phyloP scores from a whole-genome alignment of 2,113 vertebrate species.

The Brachionichthys hirsutus region DNA sequence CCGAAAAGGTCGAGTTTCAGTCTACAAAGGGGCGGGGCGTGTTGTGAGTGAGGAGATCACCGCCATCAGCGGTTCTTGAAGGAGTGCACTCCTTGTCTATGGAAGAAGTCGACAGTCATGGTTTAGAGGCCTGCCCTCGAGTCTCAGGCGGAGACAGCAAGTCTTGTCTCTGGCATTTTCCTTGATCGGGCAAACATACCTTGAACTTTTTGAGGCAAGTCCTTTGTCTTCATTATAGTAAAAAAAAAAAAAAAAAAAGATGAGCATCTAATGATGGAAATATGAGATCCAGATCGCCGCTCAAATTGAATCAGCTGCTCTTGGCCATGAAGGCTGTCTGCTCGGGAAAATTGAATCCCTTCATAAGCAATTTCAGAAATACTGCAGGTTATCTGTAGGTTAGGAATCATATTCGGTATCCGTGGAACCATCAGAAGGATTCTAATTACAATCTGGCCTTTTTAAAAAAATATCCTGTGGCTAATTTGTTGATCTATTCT shows the following conservation, averaged over 20 bases:
- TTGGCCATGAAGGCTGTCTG: slow-evolving; percentile 39
- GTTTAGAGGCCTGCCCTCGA: not conserved
- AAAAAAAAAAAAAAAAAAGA: slow-evolving; percentile 30
- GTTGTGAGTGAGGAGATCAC: not conserved
- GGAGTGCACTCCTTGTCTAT: not conserved
- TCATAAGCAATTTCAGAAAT: slow-evolving; percentile 20
- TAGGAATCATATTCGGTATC: too few species aligned
- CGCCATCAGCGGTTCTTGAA: slow-evolving; percentile 14
- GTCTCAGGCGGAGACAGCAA: not conserved
- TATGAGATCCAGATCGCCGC: slow-evolving; percentile 44
- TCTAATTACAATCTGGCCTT: too few species aligned
- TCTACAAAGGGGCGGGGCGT: not conserved
- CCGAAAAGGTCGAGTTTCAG: not conserved
- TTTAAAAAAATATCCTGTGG: too few species aligned
- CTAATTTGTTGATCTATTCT: too few species aligned
- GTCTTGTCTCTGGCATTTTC: not conserved
- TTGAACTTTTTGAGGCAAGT: slow-evolving; percentile 18
- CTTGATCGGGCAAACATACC: slow-evolving; percentile 13
- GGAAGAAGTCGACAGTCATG: not conserved
- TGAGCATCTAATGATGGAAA: slow-evolving; percentile 41
- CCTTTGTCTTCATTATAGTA: slow-evolving; percentile 46
- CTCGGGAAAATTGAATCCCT: slow-evolving; percentile 21
- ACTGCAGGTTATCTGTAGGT: not conserved
- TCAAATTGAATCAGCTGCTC: slow-evolving; percentile 52
- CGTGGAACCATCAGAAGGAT: too few species aligned